These are phyloP conservation scores for Dasyurus viverrinus DNA, from an alignment of 2,113 vertebrate species.

Conservation along the genomic window DNA sequence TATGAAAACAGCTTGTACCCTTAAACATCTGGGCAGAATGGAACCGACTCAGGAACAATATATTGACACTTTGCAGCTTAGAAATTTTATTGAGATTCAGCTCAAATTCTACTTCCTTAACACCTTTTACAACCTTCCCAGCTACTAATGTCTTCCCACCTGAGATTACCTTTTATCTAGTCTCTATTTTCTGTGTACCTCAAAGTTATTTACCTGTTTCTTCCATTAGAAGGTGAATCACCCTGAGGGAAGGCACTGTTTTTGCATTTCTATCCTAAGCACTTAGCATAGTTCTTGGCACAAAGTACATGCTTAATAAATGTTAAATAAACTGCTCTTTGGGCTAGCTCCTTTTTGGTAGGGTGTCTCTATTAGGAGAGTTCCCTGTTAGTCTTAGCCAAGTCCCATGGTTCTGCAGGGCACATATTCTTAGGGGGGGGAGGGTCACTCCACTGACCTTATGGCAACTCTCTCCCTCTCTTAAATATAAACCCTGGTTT, in stretches of 20 bases:
- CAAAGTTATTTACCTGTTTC: neutral
- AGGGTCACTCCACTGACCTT: too few relatives aligned
- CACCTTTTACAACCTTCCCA: neutral
- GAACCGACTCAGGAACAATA: neutral
- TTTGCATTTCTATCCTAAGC: neutral
- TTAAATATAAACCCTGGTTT: neutral
- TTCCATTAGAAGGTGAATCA: neutral
- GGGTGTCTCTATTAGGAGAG: neutral
- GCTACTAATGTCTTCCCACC: neutral
- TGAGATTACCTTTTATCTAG: neutral
- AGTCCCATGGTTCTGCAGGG: neutral
- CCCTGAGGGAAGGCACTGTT: neutral
- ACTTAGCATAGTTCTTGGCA: neutral
- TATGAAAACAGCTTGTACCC: neutral
- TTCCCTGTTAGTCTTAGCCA: neutral
- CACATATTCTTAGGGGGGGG: neutral
- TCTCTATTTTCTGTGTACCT: neutral
- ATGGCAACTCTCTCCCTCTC: neutral
- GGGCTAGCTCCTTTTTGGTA: neutral
- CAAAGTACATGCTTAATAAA: neutral
- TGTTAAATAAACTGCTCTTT: neutral
- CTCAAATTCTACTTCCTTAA: neutral
- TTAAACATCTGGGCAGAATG: neutral
- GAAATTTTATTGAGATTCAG: neutral
- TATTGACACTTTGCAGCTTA: neutral